Base-by-base conservation (phyloP, 2,888 invertebrate species). In the Chironomus tentans region DNA sequence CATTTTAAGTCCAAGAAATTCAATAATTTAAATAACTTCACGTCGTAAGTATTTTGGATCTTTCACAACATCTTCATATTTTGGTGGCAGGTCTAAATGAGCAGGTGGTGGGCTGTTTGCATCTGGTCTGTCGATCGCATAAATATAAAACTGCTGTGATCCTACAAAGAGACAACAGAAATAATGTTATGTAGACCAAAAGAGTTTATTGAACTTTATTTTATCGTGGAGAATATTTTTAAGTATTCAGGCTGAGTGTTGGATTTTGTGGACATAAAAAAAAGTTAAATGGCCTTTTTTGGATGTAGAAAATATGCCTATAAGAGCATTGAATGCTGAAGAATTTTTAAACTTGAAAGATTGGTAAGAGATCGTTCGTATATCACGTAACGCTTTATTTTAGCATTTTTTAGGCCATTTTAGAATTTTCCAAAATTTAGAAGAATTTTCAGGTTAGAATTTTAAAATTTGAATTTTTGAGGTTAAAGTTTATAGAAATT, bases 61-160 rank as follows among this genome's bases (percentile, higher is more conserved):
- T 69, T 76, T 76, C 2, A 76, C 47, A 10, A 50, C 68, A 21
- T 76, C 76, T 38, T 76, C 76, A 13, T 76, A 76, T 18, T 69
- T 76, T 24, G 76, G 76, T 18, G 76, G 76, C 10, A 76, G 46
- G 24, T 76, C 76, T 62, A 47, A 38, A 48, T 74, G 74, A n/a
- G 24, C 18, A 12, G 48, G 22, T 18, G 68, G 69, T 15, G 69
- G 28, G 6, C 7, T 38, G 46, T 15, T 48, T 28, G 47, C 61
- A 48, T 6, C 21, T n/a, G 74, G 15, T 15, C 74, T 15, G 21
- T 76, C 76, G n/a, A 76, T 76, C 24, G 76, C 28, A 38, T 76
- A 76, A 56, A 76, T 68, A 15, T 76, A 76, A 76, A 69, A 76
- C 69, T 68, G 76, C 28, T 76, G 76, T 22, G 76, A 76, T 76